phyloP scores from a whole-genome alignment of 2,797 vertebrate species.

The Centroberyx gerrardi region DNA sequence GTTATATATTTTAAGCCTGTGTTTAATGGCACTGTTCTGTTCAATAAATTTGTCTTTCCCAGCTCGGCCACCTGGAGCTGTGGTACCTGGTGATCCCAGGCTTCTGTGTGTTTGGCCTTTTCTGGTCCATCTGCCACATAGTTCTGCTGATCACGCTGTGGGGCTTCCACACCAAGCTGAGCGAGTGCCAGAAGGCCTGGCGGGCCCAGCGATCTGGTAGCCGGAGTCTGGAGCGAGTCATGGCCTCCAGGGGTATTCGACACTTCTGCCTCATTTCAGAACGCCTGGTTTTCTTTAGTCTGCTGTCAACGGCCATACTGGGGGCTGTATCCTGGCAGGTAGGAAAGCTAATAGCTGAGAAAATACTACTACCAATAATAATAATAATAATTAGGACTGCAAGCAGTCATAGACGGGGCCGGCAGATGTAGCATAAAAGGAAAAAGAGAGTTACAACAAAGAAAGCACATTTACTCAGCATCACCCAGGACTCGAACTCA shows the following conservation, averaged over 20 bases:
- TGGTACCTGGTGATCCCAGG: conserved; percentile 99
- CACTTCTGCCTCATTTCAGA: conserved; percentile 99
- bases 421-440: too few relatives aligned
- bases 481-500: too few relatives aligned
- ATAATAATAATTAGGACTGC: not conserved
- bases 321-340: conserved; percentile 98
- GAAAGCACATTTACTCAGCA: too few relatives aligned
- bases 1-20: not conserved
- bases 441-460: too few relatives aligned
- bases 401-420: too few relatives aligned
- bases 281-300: conserved; percentile 94
- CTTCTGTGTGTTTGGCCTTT: conserved; percentile 95
- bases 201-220: conserved; percentile 88
- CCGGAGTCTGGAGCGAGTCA: conserved; percentile 93
- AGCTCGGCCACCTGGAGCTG: conserved; percentile 88
- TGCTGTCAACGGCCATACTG: conserved; percentile 92
- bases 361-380: not conserved
- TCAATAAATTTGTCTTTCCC: conserved; percentile 13
- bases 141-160: conserved; percentile 96
- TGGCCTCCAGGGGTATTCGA: conserved; percentile 98
- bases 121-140: conserved; percentile 96
- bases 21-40: conserved; percentile 11
- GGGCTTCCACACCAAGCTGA: conserved; percentile 98
- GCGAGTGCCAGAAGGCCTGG: conserved; percentile 94
- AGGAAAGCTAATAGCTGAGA: conserved; percentile 44